These are phyloP conservation scores for Drosophila pallidifrons DNA, from an alignment of 1,140 invertebrate genomes.

Conservation along the genomic window DNA sequence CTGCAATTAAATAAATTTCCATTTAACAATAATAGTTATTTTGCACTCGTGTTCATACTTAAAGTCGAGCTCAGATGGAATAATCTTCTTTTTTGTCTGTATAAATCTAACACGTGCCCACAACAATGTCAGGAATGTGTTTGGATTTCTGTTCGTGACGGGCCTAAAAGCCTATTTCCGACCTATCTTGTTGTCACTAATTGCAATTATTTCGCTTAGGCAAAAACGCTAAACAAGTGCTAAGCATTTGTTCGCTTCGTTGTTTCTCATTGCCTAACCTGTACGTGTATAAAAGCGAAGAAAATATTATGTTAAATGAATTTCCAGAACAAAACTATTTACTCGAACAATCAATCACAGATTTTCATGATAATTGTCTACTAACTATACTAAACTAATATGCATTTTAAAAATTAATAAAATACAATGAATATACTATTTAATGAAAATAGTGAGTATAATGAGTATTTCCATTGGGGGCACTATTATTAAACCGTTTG, in stretches of 20 bases:
- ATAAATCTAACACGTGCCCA: slow-evolving; percentile 46
- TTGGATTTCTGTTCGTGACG: slow-evolving; percentile 4
- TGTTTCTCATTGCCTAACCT: too few species aligned
- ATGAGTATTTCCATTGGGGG: too few species aligned
- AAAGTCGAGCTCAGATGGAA: slow-evolving; percentile 9
- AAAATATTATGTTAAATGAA: too few species aligned
- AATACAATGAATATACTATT: too few species aligned
- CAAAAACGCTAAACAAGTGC: slow-evolving; percentile 42
- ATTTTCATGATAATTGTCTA: too few species aligned
- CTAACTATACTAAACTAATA: too few species aligned
- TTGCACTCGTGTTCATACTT: background rate
- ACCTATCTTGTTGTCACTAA: slow-evolving; percentile 13
- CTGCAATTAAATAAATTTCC: slow-evolving; percentile 53
- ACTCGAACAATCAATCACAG: too few species aligned
- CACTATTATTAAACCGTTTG: too few species aligned
- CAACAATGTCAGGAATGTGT: slow-evolving; percentile 36
- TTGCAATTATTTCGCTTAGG: slow-evolving; percentile 39
- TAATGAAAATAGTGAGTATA: too few species aligned
- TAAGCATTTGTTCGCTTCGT: slow-evolving; percentile 8
- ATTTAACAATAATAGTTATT: slow-evolving; percentile 25
- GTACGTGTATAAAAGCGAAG: too few species aligned
- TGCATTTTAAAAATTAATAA: too few species aligned
- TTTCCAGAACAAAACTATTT: too few species aligned
- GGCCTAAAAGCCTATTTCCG: background rate
- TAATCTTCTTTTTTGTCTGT: slow-evolving; percentile 14